Percentiles rank a stretch among this genome's conserved stretches.
These are phyloP conservation scores for Drosophila hamatofila DNA, from an alignment of 2,888 invertebrate species.

Conservation along the genomic window DNA sequence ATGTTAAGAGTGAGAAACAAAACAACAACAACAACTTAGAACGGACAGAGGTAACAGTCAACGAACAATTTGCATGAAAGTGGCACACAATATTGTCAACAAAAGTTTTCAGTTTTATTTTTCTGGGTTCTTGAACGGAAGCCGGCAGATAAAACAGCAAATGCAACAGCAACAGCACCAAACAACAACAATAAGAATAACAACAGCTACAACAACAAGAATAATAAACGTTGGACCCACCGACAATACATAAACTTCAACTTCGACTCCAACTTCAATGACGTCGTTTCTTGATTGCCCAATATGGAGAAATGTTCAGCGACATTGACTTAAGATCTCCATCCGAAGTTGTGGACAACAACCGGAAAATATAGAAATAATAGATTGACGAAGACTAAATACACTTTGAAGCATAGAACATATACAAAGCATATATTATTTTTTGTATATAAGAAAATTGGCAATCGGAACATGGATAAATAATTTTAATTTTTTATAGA, in stretches of 20 bases:
- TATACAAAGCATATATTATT: neutral
- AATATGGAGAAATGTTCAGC: conserved; percentile 60
- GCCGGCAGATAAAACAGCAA: conserved; percentile 55
- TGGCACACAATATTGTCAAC: conserved; percentile 70
- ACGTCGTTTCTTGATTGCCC: conserved; percentile 51
- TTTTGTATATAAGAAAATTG: neutral
- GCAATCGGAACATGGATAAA: too few species aligned
- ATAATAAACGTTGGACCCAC: conserved; percentile 34
- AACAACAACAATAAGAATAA: conserved; percentile 18
- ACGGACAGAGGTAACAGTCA: conserved; percentile 50
- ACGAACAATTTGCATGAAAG: conserved; percentile 77
- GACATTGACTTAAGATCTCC: conserved; percentile 19
- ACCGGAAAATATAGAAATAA: neutral
- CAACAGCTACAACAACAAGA: conserved; percentile 6
- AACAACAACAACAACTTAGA: conserved; percentile 14
- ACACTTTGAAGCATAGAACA: neutral
- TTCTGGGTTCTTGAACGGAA: conserved; percentile 68
- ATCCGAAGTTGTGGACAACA: conserved; percentile 17
- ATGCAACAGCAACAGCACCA: conserved; percentile 22
- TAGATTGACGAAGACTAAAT: neutral
- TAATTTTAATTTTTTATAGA: neutral
- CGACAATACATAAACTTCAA: conserved; percentile 34
- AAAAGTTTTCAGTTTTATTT: conserved; percentile 48
- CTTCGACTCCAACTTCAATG: conserved; percentile 47
- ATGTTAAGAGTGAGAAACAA: conserved; percentile 56